These are phyloP conservation scores for Trachymyrmex septentrionalis DNA, from an alignment of 1,140 invertebrate species.

Conservation along the genomic window DNA sequence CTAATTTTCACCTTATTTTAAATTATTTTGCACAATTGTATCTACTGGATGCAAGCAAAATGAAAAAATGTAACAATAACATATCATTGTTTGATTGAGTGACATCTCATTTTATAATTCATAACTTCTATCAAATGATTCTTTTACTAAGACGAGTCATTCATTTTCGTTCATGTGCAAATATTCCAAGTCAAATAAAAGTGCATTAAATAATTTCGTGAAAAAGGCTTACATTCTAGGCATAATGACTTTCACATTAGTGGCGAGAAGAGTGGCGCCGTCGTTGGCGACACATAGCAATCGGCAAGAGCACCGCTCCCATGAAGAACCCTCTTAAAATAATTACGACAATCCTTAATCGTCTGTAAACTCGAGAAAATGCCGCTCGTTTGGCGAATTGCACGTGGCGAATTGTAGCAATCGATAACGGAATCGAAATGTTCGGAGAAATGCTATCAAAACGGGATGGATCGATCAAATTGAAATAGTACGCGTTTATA, in stretches of 20 bases:
- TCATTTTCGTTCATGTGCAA: slow-evolving; percentile 13
- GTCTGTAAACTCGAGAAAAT: slow-evolving; percentile 61
- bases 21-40: background rate
- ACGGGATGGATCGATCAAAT: slow-evolving; percentile 23
- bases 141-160: slow-evolving; percentile 17
- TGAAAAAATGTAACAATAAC: slow-evolving; percentile 18
- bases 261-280: slow-evolving; percentile 41
- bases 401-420: background rate
- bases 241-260: slow-evolving; percentile 54
- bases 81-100: background rate
- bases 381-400: slow-evolving; percentile 14
- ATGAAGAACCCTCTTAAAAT: slow-evolving; percentile 69
- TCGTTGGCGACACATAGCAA: slow-evolving; percentile 57
- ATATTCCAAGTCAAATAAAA: slow-evolving; percentile 24
- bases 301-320: slow-evolving; percentile 60
- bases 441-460: slow-evolving; percentile 50
- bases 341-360: slow-evolving; percentile 70
- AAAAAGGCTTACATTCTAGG: slow-evolving; percentile 32
- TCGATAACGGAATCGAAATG: slow-evolving; percentile 28
- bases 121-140: slow-evolving; percentile 4
- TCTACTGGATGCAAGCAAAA: background rate
- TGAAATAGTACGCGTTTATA: slow-evolving; percentile 1
- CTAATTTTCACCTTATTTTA: background rate
- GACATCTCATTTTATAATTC: slow-evolving; percentile 21
- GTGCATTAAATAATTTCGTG: slow-evolving; percentile 26